These are phyloP conservation scores for Alligator mississippiensis DNA, from an alignment of 2,113 vertebrate genomes.

Conservation along the genomic window DNA sequence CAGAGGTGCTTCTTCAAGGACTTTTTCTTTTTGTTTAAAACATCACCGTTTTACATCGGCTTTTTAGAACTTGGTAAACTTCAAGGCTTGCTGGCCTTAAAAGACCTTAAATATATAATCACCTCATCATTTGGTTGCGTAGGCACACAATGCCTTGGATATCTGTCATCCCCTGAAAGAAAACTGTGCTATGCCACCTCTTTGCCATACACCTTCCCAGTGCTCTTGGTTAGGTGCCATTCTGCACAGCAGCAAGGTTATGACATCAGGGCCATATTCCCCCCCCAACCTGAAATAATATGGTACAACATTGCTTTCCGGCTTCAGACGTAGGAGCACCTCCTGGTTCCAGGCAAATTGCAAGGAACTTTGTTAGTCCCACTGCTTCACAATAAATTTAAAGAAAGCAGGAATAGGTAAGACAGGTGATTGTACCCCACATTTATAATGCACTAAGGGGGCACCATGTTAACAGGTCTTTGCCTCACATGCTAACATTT, in stretches of 20 bases:
- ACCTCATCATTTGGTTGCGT: background rate
- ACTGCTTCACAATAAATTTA: conserved; percentile 32
- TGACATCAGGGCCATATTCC: background rate
- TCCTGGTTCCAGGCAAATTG: background rate
- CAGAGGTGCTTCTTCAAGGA: background rate
- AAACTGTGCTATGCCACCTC: fast-evolving
- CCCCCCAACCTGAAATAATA: background rate
- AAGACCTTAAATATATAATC: background rate
- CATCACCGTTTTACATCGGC: background rate
- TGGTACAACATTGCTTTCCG: background rate
- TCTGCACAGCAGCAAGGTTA: background rate
- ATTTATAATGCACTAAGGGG: conserved; percentile 36
- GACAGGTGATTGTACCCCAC: conserved; percentile 9
- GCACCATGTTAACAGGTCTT: conserved; percentile 41
- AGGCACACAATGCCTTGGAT: background rate
- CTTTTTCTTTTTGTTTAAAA: background rate
- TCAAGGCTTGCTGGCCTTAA: background rate
- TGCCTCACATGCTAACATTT: conserved; percentile 57
- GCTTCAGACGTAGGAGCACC: background rate
- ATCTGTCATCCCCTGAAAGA: background rate
- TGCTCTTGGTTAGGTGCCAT: background rate
- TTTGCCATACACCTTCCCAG: background rate
- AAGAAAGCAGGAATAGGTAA: conserved; percentile 48
- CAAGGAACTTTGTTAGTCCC: background rate
- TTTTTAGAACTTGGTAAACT: background rate